Percentiles rank a stretch among this genome's conserved stretches.
phyloP scores from a whole-genome alignment of 2,797 vertebrate species.

The Gouania willdenowi region DNA sequence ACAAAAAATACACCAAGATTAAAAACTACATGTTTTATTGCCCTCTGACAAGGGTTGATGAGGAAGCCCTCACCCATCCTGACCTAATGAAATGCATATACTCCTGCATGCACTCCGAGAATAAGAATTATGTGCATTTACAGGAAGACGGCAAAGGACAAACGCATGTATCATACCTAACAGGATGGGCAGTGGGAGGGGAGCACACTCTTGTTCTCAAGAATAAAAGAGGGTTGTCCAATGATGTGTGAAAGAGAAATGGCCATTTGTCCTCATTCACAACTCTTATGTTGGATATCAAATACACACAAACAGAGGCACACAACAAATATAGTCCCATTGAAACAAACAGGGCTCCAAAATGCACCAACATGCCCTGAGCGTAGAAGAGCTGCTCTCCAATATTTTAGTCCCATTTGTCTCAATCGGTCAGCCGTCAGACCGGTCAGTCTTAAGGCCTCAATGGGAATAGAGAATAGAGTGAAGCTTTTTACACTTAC shows the following conservation, averaged over 20 bases:
- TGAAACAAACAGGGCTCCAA: constrained; percentile 31
- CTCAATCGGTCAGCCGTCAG: constrained; percentile 65
- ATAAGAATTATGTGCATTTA: constrained; percentile 20
- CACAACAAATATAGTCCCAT: constrained; percentile 6
- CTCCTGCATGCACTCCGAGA: neutral
- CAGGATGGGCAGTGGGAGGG: constrained; percentile 12
- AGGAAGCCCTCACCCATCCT: constrained; percentile 9
- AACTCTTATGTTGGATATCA: constrained; percentile 31
- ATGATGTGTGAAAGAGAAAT: constrained; percentile 64
- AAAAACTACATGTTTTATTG: constrained; percentile 11
- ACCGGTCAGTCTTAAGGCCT: constrained; percentile 58
- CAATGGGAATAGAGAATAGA: constrained; percentile 62
- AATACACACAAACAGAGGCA: constrained; percentile 14
- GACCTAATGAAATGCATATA: constrained; percentile 2
- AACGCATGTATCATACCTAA: constrained; percentile 56
- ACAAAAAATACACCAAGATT: constrained; percentile 21
- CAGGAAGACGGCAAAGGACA: constrained; percentile 53
- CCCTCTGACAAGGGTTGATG: constrained; percentile 13
- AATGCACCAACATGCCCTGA: constrained; percentile 41
- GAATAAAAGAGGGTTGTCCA: constrained; percentile 52
- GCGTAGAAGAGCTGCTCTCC: constrained; percentile 50
- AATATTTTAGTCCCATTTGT: constrained; percentile 61
- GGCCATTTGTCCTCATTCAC: constrained; percentile 47
- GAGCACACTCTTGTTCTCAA: constrained; percentile 28
- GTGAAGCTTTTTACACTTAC: constrained; percentile 63